Base-by-base conservation (phyloP, 2,113 vertebrate genomes). In the Cryptotis parvus region DNA sequence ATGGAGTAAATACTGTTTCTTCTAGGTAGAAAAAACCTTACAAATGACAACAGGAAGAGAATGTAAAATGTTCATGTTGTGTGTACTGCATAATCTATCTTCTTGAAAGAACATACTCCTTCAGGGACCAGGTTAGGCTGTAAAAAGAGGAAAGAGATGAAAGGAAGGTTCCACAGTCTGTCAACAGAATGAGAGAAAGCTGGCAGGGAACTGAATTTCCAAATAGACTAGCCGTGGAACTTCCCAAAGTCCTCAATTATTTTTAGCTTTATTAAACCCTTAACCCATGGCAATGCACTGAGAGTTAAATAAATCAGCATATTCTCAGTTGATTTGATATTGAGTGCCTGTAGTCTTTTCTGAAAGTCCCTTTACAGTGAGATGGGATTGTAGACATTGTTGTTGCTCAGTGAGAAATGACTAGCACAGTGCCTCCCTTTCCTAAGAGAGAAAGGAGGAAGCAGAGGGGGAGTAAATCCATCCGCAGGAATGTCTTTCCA, bases 101-200 rank as follows among this genome's bases (percentile, higher is more conserved):
- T 95, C 89, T 85, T 85, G 97, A 97, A 98, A 97, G 84, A 91
- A 84, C 94, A 98, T 97, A 98, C 91, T 95, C 97, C 97, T 98
- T 97, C 35, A 89, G 98, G 97, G 98, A 95, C 80, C 93, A 96
- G 61, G 94, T 90, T 97, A 97, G 96, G 97, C 95, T 97, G 94
- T 95, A 97, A 97, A 96, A 97, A 95, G 95, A 97, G 94, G 96
- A 97, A 97, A 95, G 96, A 97, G 97, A 97, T 98, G 96, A 98
- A 98, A 98, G 94, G 89, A 97, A 96, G 91, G 85, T 96, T 97
- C 95, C 95, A 93, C 87, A 93, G 95, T 97, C 97, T 98, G 96
- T 98, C 97, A 97, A 92, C 96, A 96, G 77, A 1, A n/a, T 91
- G 96, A 96, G 94, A 93, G 92, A 94, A 92, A 95, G 92, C 95